Evolutionary conservation across 2,888 invertebrate species (phyloP).

Genomic region (Herminia tarsipennalis): DNA sequence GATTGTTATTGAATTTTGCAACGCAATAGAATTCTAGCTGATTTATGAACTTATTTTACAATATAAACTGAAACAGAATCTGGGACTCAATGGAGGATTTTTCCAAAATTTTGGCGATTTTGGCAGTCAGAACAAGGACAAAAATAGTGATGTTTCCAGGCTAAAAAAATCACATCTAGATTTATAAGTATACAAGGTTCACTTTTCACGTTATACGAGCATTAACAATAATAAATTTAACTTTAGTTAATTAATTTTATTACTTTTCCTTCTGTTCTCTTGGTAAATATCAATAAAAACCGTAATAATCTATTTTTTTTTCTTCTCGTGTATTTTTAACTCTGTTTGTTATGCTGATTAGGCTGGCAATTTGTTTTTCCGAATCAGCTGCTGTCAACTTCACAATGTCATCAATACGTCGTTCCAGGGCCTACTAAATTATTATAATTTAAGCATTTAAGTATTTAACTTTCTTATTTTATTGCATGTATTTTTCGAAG

Average conservation of each 20-base stretch:
- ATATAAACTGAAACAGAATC: slow-evolving; percentile 32
- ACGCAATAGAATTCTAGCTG: slow-evolving; percentile 36
- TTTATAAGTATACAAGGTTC: background rate
- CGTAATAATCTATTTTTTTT: too few relatives aligned
- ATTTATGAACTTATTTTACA: slow-evolving; percentile 22
- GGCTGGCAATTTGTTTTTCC: slow-evolving; percentile 5
- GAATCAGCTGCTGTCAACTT: slow-evolving; percentile 8
- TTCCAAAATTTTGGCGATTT: slow-evolving; percentile 49
- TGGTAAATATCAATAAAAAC: too few relatives aligned
- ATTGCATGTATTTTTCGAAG: too few relatives aligned
- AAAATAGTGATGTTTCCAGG: slow-evolving; percentile 42
- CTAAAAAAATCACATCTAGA: slow-evolving; percentile 9
- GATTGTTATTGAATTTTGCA: slow-evolving; percentile 19
- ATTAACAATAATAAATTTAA: too few relatives aligned
- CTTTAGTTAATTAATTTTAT: too few relatives aligned
- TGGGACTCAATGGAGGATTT: slow-evolving; percentile 51
- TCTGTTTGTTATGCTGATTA: background rate
- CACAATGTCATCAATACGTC: background rate
- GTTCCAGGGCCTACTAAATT: background rate
- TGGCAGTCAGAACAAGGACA: slow-evolving; percentile 46
- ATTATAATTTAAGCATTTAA: too few relatives aligned
- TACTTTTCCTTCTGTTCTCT: too few relatives aligned
- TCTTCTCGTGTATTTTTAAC: too few relatives aligned
- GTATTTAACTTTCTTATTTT: background rate
- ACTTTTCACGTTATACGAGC: too few relatives aligned